Evolutionary conservation across 2,888 invertebrate genomes (phyloP).

Genomic region (Drosophila meridionalis): DNA sequence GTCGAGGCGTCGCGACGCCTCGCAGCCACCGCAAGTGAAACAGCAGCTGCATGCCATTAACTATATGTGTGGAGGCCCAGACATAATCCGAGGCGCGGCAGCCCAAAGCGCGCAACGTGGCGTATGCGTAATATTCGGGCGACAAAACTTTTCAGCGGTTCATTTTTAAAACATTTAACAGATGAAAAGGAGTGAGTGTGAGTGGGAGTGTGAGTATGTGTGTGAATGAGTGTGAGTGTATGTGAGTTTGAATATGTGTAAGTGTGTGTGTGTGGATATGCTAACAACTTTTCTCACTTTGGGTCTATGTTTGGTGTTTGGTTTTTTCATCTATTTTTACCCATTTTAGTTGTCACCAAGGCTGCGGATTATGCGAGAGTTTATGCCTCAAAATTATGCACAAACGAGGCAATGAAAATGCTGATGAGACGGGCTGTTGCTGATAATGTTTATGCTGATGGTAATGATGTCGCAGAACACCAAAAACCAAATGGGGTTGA

Average conservation of each 20-base stretch:
- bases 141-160: constrained; percentile 71
- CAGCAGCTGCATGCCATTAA: constrained; percentile 77
- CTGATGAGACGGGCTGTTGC: constrained; percentile 38
- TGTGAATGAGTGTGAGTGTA: background rate
- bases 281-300: constrained; percentile 57
- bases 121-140: constrained; percentile 63
- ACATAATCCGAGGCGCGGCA: constrained; percentile 44
- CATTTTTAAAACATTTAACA: constrained; percentile 71
- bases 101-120: constrained; percentile 44
- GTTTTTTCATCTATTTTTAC: constrained; percentile 19
- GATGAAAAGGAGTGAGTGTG: constrained; percentile 3
- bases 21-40: constrained; percentile 38
- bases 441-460: constrained; percentile 49
- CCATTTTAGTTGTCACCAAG: constrained; percentile 67
- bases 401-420: constrained; percentile 46
- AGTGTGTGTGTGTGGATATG: constrained; percentile 7
- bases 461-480: constrained; percentile 35
- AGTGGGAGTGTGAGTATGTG: no score
- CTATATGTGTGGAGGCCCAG: constrained; percentile 51
- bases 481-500: constrained; percentile 16
- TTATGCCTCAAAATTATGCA: constrained; percentile 75
- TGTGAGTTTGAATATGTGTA: constrained; percentile 5
- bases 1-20: background rate
- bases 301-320: constrained; percentile 1
- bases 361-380: constrained; percentile 74